Conservation (phyloP, 2,888 invertebrate species). For the Petrophora chlorosata region DNA sequence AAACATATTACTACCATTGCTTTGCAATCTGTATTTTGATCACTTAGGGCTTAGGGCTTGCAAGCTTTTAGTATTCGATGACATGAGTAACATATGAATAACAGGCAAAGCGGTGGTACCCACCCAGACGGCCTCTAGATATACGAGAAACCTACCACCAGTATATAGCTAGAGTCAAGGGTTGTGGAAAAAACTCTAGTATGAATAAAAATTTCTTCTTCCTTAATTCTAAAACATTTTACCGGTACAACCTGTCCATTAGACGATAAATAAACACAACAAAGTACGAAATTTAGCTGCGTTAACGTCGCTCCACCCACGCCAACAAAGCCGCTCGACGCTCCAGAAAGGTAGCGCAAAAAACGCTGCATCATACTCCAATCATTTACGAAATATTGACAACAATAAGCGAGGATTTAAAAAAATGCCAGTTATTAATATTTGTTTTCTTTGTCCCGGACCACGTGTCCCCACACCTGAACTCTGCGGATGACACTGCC, state of each 20-base stretch:
- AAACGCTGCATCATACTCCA: constrained; percentile 79
- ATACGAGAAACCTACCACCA: too few relatives aligned
- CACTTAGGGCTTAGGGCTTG: too few relatives aligned
- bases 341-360: constrained; percentile 60
- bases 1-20: too few relatives aligned
- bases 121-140: too few relatives aligned
- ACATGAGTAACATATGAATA: too few relatives aligned
- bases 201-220: constrained; percentile 11
- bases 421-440: constrained; percentile 83
- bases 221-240: constrained; percentile 23
- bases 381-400: constrained; percentile 83
- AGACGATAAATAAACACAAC: constrained; percentile 77
- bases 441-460: constrained; percentile 78
- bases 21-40: too few relatives aligned
- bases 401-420: constrained; percentile 81
- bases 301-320: constrained; percentile 66
- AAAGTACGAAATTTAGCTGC: constrained; percentile 64
- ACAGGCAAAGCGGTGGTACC: too few relatives aligned
- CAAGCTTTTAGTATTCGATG: too few relatives aligned
- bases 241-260: constrained; percentile 75
- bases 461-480: constrained; percentile 83
- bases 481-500: constrained; percentile 78
- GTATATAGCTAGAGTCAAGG: too few relatives aligned
- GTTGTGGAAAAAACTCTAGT: not conserved
- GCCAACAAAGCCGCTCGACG: constrained; percentile 59